phyloP scores from a whole-genome alignment of 2,113 vertebrate species.

The Pygoscelis adeliae region DNA sequence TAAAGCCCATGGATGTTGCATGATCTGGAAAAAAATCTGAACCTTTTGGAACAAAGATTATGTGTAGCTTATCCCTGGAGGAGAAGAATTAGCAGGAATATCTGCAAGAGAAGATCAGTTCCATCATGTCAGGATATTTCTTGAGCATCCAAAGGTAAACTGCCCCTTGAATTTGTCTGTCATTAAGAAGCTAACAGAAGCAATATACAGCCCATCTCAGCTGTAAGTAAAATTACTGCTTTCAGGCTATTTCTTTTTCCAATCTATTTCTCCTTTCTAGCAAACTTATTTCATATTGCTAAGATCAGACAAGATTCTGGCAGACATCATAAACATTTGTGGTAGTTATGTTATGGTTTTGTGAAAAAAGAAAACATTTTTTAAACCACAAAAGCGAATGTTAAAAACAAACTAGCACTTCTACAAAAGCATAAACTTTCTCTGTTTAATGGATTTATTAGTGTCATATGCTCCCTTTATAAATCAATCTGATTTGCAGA shows the following conservation, averaged over 20 bases:
- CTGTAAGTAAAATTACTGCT: neutral
- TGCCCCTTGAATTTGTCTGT: neutral
- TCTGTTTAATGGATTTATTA: neutral
- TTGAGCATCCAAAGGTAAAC: neutral
- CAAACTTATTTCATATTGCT: neutral
- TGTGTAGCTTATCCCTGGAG: neutral
- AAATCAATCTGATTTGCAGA: neutral
- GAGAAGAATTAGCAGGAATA: neutral
- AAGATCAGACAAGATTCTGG: neutral
- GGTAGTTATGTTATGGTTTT: neutral
- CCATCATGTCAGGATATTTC: neutral
- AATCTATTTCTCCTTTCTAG: neutral
- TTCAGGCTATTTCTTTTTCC: neutral
- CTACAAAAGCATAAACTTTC: neutral
- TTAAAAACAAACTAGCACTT: neutral
- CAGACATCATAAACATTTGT: neutral
- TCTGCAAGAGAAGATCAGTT: neutral
- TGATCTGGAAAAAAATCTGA: neutral
- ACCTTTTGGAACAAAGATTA: neutral
- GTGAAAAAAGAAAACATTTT: neutral
- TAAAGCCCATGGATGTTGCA: neutral
- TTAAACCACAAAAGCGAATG: neutral
- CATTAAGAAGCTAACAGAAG: neutral
- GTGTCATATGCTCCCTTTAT: neutral
- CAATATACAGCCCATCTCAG: neutral